These are phyloP conservation scores for Acanthurus tractus DNA, from an alignment of 2,797 vertebrate species.

Conservation along the genomic window DNA sequence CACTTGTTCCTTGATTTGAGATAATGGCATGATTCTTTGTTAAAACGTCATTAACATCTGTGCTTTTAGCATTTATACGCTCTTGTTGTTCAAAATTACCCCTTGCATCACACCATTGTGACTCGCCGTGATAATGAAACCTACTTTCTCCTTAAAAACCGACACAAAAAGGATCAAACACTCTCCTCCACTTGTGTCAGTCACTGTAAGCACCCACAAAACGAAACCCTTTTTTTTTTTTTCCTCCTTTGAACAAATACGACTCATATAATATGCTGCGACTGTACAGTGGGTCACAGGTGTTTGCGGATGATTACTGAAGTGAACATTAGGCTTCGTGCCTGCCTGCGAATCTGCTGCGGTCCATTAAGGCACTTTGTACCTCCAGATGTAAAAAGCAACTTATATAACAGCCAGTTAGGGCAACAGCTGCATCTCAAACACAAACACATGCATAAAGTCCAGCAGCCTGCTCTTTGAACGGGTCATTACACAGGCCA, in stretches of 20 bases:
- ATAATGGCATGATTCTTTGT: conserved; percentile 1
- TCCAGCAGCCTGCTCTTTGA: neutral
- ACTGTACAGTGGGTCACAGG: conserved; percentile 1
- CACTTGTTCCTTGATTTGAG: neutral
- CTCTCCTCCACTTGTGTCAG: neutral
- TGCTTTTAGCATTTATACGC: neutral
- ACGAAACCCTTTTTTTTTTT: neutral
- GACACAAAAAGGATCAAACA: neutral
- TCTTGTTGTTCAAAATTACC: neutral
- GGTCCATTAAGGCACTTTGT: conserved; percentile 29
- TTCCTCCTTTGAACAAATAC: too few relatives aligned
- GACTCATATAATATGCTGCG: neutral
- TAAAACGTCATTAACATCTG: conserved; percentile 5
- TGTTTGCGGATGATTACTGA: conserved; percentile 27
- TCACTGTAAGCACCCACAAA: neutral
- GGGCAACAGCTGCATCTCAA: conserved; percentile 7
- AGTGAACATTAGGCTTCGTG: neutral
- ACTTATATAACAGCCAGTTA: neutral
- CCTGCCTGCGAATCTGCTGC: conserved; percentile 9
- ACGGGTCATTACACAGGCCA: conserved; percentile 8
- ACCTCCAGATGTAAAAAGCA: neutral
- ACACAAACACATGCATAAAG: neutral
- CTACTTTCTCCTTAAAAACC: neutral
- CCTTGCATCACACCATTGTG: conserved; percentile 1
- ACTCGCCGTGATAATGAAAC: neutral